phyloP scores from a whole-genome alignment of 2,113 vertebrate genomes.

The Chaenocephalus aceratus region DNA sequence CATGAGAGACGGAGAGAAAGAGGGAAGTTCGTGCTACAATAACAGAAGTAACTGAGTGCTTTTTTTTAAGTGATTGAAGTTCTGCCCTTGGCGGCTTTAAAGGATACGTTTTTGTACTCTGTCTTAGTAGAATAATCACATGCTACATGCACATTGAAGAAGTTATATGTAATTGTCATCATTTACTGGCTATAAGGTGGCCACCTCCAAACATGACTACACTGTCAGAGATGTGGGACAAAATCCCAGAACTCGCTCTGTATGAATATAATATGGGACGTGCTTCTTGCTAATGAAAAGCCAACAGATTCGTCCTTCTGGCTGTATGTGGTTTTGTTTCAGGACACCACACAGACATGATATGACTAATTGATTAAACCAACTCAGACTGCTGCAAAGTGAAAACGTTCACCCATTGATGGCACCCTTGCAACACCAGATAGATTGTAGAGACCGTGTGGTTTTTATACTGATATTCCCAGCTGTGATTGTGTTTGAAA shows the following conservation, averaged over 20 bases:
- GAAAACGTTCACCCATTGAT: neutral
- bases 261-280: neutral
- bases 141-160: neutral
- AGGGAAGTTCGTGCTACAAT: constrained; percentile 56
- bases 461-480: neutral
- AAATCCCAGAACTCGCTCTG: neutral
- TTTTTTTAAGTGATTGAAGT: constrained; percentile 52
- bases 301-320: neutral
- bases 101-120: constrained; percentile 14
- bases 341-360: neutral
- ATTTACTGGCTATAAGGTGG: neutral
- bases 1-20: constrained; percentile 44
- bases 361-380: neutral
- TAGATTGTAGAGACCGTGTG: neutral
- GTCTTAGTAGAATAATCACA: neutral
- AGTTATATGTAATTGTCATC: constrained; percentile 1
- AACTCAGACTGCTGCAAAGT: neutral
- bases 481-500: neutral
- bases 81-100: constrained; percentile 18
- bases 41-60: constrained; percentile 56
- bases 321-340: neutral
- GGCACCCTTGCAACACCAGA: neutral
- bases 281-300: neutral
- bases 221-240: neutral
- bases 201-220: neutral